Evolutionary conservation across 2,113 vertebrate genomes (phyloP).

Genomic region (Eptatretus burgeri): DNA sequence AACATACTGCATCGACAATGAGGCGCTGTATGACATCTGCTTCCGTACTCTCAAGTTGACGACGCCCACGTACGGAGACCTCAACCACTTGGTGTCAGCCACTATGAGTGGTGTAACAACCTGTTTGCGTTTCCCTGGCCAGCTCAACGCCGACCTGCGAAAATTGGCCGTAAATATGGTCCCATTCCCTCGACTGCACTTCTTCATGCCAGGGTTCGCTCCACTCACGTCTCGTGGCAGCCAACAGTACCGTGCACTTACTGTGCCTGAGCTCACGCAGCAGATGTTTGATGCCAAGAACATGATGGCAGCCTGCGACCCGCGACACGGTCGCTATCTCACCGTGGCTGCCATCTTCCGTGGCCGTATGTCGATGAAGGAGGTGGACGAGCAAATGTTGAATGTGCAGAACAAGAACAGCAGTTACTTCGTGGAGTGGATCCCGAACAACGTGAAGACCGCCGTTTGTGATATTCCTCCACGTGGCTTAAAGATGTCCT

Average conservation of each 20-base stretch:
- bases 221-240: slow-evolving; percentile 27
- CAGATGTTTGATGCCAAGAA: slow-evolving; percentile 40
- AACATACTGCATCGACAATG: slow-evolving; percentile 28
- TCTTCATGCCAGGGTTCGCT: slow-evolving; percentile 36
- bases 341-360: slow-evolving; percentile 32
- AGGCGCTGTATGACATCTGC: slow-evolving; percentile 28
- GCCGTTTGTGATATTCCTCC: neutral
- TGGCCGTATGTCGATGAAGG: slow-evolving; percentile 38
- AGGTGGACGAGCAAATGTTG: slow-evolving; percentile 36
- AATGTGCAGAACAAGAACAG: slow-evolving; percentile 40
- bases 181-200: slow-evolving; percentile 28
- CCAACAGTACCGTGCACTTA: slow-evolving; percentile 25
- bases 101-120: slow-evolving; percentile 32
- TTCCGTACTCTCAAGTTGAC: slow-evolving; percentile 29
- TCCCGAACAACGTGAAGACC: slow-evolving; percentile 26
- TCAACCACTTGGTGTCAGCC: slow-evolving; percentile 26
- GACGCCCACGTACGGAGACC: slow-evolving; percentile 25
- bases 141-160: slow-evolving; percentile 26
- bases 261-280: slow-evolving; percentile 27
- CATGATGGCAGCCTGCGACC: slow-evolving; percentile 38
- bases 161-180: slow-evolving; percentile 32
- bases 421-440: slow-evolving; percentile 32
- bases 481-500: neutral
- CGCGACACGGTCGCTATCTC: slow-evolving; percentile 31
- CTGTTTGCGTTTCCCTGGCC: slow-evolving; percentile 26